Conservation (phyloP, 2,888 invertebrate genomes). For the Clunio marinus region DNA sequence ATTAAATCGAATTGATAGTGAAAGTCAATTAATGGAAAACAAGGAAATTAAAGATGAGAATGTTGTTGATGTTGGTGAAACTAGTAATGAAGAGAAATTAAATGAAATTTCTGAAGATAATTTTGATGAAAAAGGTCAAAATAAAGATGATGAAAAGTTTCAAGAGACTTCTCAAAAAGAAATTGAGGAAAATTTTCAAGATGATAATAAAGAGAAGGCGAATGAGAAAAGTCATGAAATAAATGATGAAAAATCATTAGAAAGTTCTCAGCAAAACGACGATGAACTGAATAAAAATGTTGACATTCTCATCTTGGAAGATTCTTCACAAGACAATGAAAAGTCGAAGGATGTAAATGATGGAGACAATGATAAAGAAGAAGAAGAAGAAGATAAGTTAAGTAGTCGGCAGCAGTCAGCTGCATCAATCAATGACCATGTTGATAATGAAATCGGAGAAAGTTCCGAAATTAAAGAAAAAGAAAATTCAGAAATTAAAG, state of each 20-base stretch:
- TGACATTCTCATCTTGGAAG: too few species aligned
- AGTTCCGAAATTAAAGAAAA: slow-evolving; percentile 39
- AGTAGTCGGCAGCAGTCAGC: slow-evolving; percentile 41
- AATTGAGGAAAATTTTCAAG: too few species aligned
- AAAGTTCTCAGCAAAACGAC: too few species aligned
- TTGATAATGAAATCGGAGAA: slow-evolving; percentile 41
- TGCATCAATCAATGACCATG: slow-evolving; percentile 40
- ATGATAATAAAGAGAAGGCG: too few species aligned
- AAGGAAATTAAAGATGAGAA: not conserved
- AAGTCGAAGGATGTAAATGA: slow-evolving; percentile 41
- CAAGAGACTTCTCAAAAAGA: too few species aligned
- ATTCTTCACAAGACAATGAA: too few species aligned
- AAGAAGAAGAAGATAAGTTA: slow-evolving; percentile 33
- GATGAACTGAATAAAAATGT: too few species aligned
- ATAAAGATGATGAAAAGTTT: slow-evolving; percentile 49
- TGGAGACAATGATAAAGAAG: slow-evolving; percentile 37
- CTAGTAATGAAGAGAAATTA: slow-evolving; percentile 2
- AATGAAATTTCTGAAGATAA: slow-evolving; percentile 11
- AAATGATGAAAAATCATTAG: too few species aligned
- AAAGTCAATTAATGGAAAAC: not conserved
- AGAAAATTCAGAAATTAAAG: slow-evolving; percentile 37
- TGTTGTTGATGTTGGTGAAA: not conserved
- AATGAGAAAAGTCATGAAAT: too few species aligned
- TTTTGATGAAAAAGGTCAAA: slow-evolving; percentile 41
- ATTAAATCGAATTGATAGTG: not conserved